Base-by-base conservation (phyloP, 2,797 vertebrate species). In the Cottoperca gobio region DNA sequence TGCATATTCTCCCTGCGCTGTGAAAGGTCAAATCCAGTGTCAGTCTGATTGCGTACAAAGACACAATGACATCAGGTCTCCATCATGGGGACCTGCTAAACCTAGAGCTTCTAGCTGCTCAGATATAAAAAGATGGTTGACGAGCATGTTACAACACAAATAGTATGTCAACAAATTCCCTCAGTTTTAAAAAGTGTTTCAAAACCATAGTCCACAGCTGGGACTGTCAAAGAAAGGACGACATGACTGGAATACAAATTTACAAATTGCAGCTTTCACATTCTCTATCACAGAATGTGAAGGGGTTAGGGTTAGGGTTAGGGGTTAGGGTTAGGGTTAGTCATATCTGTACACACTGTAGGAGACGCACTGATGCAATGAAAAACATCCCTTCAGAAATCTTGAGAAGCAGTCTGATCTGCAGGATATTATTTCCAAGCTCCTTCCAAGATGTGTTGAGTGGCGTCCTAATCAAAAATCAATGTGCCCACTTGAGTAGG, bases 381-480 rank as follows among this genome's bases (percentile, higher is more conserved):
- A 58, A 42, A 86, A 79, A 52, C 58, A 75, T 79, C 75, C 73
- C 60, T 64, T 60, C 49, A 68, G 61, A 86, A 84, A 83, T 76
- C 64, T 53, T n/a, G n/a, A 67, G 62, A 82, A 74, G 60, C 46
- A 17, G 26, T 19, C 40, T 60, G 65, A 86, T 81, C 76, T 81
- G 73, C 67, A 57, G 89, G 70, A 91, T 88, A 87, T 85, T 87
- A 91, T 93, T 91, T 89, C 85, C 79, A 77, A 70, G 75, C 82
- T 89, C 74, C 81, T 82, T 91, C 92, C 88, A 86, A 87, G 93
- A 94, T 91, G 90, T 94, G 94, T 84, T 85, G 93, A 96, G 92
- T 95, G 95, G 92, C 90, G 89, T 95, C 91, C 78, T 97, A 97
- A 98, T 97, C 92, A 87, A 97, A 98, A 98, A 97, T 98, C 97